phyloP scores from a whole-genome alignment of 1,140 invertebrate species.

The Papilio polytes region DNA sequence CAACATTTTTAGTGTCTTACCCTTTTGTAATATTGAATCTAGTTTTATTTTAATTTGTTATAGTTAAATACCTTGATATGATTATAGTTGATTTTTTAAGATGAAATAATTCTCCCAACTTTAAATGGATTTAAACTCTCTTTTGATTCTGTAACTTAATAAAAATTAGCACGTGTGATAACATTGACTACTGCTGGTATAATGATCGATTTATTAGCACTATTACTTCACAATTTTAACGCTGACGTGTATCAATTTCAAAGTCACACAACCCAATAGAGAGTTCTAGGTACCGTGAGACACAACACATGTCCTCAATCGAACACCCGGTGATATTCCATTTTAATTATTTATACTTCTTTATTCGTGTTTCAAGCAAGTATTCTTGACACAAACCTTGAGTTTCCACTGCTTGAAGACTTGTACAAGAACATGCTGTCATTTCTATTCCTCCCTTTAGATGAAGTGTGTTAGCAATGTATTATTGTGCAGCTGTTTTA shows the following conservation, averaged over 20 bases:
- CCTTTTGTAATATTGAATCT: not conserved
- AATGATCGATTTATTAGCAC: slow-evolving; percentile 62
- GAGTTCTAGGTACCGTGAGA: slow-evolving; percentile 51
- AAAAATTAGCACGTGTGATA: slow-evolving; percentile 42
- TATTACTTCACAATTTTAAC: slow-evolving; percentile 54
- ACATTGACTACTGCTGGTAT: slow-evolving; percentile 40
- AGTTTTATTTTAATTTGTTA: slow-evolving; percentile 22
- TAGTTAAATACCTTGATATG: slow-evolving; percentile 50
- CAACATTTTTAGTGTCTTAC: slow-evolving; percentile 13
- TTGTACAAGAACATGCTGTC: not conserved
- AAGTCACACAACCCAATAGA: slow-evolving; percentile 60
- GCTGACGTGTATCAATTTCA: slow-evolving; percentile 70
- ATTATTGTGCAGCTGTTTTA: not conserved
- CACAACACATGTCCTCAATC: slow-evolving; percentile 47
- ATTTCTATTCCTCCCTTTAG: not conserved
- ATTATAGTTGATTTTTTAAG: not conserved
- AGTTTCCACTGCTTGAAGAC: not conserved
- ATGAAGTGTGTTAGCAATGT: not conserved
- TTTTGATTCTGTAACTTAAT: not conserved
- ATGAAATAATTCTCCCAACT: not conserved
- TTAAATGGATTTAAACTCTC: not conserved
- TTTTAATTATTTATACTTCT: slow-evolving; percentile 64
- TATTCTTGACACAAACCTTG: not conserved
- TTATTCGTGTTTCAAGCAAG: slow-evolving; percentile 40
- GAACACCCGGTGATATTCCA: slow-evolving; percentile 55